Conservation (phyloP, 2,113 vertebrate genomes). For the Oreochromis aureus region DNA sequence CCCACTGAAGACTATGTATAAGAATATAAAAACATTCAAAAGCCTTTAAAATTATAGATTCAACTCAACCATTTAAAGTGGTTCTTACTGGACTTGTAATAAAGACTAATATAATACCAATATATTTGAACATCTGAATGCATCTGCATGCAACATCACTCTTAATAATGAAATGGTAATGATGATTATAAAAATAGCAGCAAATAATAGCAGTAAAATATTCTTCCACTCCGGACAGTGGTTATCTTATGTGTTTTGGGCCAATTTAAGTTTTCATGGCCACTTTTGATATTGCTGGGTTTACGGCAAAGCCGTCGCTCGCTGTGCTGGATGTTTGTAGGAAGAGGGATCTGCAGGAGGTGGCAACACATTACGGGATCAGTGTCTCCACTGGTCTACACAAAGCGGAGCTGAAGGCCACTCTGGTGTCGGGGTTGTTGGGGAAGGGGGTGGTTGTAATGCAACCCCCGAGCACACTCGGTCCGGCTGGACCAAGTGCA, state of each 20-base stretch:
- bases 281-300: not conserved
- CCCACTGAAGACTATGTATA: too few species aligned
- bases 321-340: not conserved
- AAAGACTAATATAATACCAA: too few species aligned
- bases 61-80: too few species aligned
- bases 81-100: too few species aligned
- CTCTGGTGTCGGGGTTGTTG: not conserved
- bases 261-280: not conserved
- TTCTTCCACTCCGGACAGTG: too few species aligned
- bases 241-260: not conserved
- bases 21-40: too few species aligned
- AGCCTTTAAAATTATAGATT: too few species aligned
- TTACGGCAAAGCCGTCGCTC: accelerated
- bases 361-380: not conserved
- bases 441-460: not conserved
- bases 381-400: not conserved
- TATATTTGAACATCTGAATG: too few species aligned
- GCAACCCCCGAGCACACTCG: accelerated
- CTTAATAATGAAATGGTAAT: too few species aligned
- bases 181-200: too few species aligned
- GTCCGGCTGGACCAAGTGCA: accelerated
- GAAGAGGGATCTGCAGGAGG: not conserved
- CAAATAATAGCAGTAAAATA: too few species aligned
- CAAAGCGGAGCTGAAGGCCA: not conserved
- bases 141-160: too few species aligned